Percentiles rank a stretch among this genome's conserved stretches.
Conservation (phyloP, 2,888 invertebrate genomes). For the Heteromurus nitidus region DNA sequence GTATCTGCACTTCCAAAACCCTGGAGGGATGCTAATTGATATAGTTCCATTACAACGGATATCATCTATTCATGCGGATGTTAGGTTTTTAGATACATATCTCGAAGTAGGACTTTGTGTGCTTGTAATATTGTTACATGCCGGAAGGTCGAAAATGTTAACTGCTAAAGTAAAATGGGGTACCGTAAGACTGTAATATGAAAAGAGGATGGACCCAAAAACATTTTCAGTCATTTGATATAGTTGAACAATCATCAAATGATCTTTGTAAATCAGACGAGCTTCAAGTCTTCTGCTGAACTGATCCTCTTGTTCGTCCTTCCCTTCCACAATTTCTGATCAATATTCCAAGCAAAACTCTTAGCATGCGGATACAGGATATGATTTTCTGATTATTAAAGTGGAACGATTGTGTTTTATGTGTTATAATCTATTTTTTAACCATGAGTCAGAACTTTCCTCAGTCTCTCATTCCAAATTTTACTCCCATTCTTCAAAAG, state of each 20-base stretch:
- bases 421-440: too few relatives aligned
- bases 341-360: too few relatives aligned
- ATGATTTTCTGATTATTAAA: too few relatives aligned
- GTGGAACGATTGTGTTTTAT: too few relatives aligned
- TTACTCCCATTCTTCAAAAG: conserved; percentile 65
- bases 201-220: conserved; percentile 58
- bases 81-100: neutral
- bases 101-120: too few relatives aligned
- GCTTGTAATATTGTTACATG: too few relatives aligned
- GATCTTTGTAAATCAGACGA: conserved; percentile 65
- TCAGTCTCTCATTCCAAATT: conserved; percentile 70
- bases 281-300: conserved; percentile 59
- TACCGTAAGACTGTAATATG: conserved; percentile 67
- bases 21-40: conserved; percentile 58
- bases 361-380: too few relatives aligned
- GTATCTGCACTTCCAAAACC: conserved; percentile 36
- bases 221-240: conserved; percentile 71
- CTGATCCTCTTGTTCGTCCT: conserved; percentile 48
- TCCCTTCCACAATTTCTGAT: too few relatives aligned
- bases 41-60: conserved; percentile 68
- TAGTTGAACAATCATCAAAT: conserved; percentile 69
- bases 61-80: conserved; percentile 40
- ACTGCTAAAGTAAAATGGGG: too few relatives aligned
- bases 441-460: conserved; percentile 60
- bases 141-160: too few relatives aligned